Conservation (phyloP, 2,797 vertebrate genomes). For the Liparis tanakae region DNA sequence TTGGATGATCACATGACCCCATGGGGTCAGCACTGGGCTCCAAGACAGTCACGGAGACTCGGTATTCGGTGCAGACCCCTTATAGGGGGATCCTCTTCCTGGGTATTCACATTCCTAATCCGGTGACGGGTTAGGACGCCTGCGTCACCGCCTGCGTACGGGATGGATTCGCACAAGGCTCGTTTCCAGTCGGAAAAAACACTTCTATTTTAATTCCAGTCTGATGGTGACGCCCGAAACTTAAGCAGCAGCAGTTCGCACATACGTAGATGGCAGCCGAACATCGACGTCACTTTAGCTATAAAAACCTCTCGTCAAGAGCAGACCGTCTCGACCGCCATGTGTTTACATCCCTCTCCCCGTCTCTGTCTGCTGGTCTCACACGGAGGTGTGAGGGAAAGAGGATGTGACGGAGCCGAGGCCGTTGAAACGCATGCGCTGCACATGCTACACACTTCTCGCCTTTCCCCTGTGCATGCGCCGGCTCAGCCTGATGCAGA, state of each 20-base stretch:
- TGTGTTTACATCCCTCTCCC: neutral
- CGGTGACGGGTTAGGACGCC: conserved; percentile 11
- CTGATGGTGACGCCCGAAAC: neutral
- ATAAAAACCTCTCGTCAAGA: neutral
- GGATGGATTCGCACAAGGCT: neutral
- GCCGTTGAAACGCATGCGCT: neutral
- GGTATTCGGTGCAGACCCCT: neutral
- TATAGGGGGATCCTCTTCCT: neutral
- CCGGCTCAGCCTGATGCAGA: conserved; percentile 6
- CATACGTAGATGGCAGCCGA: neutral
- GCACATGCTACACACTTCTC: conserved; percentile 40
- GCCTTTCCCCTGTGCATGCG: conserved; percentile 28
- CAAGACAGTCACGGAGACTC: neutral
- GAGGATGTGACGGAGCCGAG: conserved; percentile 9
- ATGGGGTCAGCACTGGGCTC: neutral
- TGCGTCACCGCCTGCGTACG: conserved; percentile 39
- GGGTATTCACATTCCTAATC: conserved; percentile 29
- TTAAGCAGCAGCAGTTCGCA: neutral
- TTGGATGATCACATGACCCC: neutral
- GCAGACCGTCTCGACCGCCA: no score
- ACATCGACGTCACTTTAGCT: neutral
- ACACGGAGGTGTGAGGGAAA: neutral
- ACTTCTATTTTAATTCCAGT: neutral
- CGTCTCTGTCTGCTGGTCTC: neutral
- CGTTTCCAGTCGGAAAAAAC: neutral